phyloP scores from a whole-genome alignment of 1,140 invertebrate genomes.

The Drosophila sucinea region DNA sequence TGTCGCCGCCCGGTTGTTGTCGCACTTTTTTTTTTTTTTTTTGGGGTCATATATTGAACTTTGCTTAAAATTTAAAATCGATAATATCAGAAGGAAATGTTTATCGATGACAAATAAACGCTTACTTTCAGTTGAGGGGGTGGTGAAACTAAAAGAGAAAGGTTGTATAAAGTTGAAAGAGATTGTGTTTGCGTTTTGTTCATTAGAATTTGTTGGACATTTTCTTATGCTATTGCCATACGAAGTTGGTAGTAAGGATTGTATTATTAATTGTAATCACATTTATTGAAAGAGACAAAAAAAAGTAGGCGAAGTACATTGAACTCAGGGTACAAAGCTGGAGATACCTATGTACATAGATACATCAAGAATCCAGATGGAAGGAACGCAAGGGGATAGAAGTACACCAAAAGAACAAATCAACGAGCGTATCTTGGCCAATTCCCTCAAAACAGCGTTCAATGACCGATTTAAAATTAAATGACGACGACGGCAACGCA shows the following conservation, averaged over 20 bases:
- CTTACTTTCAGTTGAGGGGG: not conserved
- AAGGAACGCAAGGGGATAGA: not conserved
- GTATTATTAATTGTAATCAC: not conserved
- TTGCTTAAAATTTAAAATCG: conserved; percentile 2
- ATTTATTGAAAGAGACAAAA: not conserved
- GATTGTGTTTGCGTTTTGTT: no score
- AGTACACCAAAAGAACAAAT: not conserved
- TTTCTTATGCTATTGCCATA: not conserved
- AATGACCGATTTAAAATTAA: conserved; percentile 58
- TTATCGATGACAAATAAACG: not conserved
- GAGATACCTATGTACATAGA: not conserved
- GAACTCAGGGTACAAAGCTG: not conserved
- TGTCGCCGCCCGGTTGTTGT: conserved; percentile 21
- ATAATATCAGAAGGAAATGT: not conserved
- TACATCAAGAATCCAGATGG: not conserved
- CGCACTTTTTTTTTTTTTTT: conserved; percentile 1
- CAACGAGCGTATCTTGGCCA: not conserved
- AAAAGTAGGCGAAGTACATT: not conserved
- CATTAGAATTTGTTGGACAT: not conserved
- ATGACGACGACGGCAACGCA: conserved; percentile 17
- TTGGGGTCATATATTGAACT: conserved; percentile 4
- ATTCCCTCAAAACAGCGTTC: conserved; percentile 42
- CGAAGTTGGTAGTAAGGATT: no score
- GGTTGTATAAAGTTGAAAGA: not conserved
- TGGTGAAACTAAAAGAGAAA: not conserved